Conservation (phyloP, 2,888 invertebrate species). For the Seladonia tumulorum region DNA sequence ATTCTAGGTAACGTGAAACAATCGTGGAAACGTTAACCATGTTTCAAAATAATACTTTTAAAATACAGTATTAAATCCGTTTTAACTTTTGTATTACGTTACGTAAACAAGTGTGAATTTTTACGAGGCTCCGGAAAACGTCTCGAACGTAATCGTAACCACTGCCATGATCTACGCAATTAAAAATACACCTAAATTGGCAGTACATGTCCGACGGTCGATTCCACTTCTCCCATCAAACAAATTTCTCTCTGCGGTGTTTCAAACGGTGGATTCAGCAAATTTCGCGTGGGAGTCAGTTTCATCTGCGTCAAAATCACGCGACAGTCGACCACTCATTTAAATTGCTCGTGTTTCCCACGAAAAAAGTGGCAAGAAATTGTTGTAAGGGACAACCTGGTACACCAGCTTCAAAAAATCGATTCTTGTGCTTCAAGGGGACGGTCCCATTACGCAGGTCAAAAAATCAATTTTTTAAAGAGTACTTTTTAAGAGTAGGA, state of each 20-base stretch:
- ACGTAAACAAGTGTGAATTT: not conserved
- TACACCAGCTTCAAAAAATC: not conserved
- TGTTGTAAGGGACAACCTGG: slow-evolving; percentile 1
- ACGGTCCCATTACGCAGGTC: not conserved
- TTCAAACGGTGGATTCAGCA: slow-evolving; percentile 6
- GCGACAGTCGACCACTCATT: slow-evolving; percentile 14
- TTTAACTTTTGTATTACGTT: too few relatives aligned
- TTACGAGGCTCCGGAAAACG: not conserved
- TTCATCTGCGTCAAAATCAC: not conserved
- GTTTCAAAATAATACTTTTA: too few relatives aligned
- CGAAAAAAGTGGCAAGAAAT: not conserved
- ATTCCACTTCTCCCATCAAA: not conserved
- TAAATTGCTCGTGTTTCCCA: slow-evolving; percentile 2
- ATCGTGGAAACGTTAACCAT: too few relatives aligned
- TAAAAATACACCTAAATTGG: not conserved
- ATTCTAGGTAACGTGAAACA: too few relatives aligned
- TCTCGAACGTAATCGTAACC: not conserved
- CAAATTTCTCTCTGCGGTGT: slow-evolving; percentile 22
- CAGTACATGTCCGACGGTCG: too few relatives aligned
- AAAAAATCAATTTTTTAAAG: not conserved
- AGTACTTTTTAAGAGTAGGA: too few relatives aligned
- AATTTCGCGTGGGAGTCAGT: not conserved
- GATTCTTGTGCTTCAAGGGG: not conserved
- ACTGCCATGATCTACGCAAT: not conserved
- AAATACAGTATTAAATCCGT: too few relatives aligned